Base-by-base conservation (phyloP, 2,888 invertebrate species). In the Eupithecia subumbrata region DNA sequence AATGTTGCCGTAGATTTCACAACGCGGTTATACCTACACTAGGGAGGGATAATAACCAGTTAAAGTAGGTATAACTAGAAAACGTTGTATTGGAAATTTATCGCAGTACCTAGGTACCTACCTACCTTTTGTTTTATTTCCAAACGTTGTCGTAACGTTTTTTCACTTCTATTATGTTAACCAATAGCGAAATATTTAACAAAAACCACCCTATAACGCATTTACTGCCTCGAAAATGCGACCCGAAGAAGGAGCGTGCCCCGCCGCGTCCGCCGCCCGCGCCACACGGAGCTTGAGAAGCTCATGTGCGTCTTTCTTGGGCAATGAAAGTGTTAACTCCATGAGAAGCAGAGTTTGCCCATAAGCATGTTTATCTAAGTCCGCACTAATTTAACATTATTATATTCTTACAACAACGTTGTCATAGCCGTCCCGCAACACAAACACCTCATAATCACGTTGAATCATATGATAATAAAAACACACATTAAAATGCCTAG, bases 391-490 rank as follows among this genome's bases (percentile, higher is more conserved):
- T 68, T n/a, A 5, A 67, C 37, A 1, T 43, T 14, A 68, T 16
- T 12, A 16, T n/a, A 43, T 22, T 67, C 22, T 25, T 43, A 67
- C 67, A 68, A 68, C 25, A 43, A 43, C 8, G 25, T 67, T 67
- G 40, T 45, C 40, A 34, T 40, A 22, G 43, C 43, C 40, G 40
- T 34, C 30, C 37, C 40, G 16, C 45, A 67, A 52, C 37, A 52
- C 52, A 52, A 69, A 69, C 69, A 37, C 68, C 22, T n/a, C 72
- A 66, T 71, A 75, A 78, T 74, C 60, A 78, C 77, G 78, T 66
- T 76, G 18, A 75, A 77, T 78, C 72, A 71, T 79, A 67, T 80
- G 69, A 77, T 77, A 72, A 72, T n/a, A 60, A 72, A 72, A 77
- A 68, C 70, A 71, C 40, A 40, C 56, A 72, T 75, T 75, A 73